Evolutionary conservation across 2,888 invertebrate genomes (phyloP).

Genomic region (Cosmopolites sordidus): DNA sequence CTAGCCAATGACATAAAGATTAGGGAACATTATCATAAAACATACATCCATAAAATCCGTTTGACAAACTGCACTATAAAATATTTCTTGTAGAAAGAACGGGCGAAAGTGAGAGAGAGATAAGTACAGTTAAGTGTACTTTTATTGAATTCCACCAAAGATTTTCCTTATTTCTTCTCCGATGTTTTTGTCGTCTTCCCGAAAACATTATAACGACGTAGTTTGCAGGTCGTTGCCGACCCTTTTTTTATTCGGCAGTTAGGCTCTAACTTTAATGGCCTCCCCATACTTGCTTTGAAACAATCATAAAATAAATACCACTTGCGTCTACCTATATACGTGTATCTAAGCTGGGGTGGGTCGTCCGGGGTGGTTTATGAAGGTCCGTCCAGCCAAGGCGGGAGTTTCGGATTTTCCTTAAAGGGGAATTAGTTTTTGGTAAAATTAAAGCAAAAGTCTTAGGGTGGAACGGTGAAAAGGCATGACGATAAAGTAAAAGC

Average conservation of each 20-base stretch:
- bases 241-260: slow-evolving; percentile 24
- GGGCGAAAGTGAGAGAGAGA: not conserved
- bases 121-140: slow-evolving; percentile 23
- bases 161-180: slow-evolving; percentile 23
- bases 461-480: not conserved
- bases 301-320: slow-evolving; percentile 22
- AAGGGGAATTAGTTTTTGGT: not conserved
- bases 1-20: slow-evolving; percentile 12
- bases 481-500: not conserved
- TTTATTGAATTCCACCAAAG: slow-evolving; percentile 27
- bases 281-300: slow-evolving; percentile 15
- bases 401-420: not conserved
- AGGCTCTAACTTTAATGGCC: slow-evolving; percentile 23
- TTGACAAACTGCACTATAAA: slow-evolving; percentile 26
- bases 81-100: slow-evolving; percentile 8
- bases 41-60: slow-evolving; percentile 20
- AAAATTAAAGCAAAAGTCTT: not conserved
- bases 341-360: not conserved
- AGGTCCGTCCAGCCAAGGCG: not conserved
- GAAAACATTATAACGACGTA: slow-evolving; percentile 25
- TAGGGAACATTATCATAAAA: slow-evolving; percentile 23
- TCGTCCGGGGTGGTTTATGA: not conserved
- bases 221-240: slow-evolving; percentile 17
- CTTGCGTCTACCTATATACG: slow-evolving; percentile 1
- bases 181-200: slow-evolving; percentile 18